Evolutionary conservation across 2,888 invertebrate genomes (phyloP).

Genomic region (Pristionchus mayeri): DNA sequence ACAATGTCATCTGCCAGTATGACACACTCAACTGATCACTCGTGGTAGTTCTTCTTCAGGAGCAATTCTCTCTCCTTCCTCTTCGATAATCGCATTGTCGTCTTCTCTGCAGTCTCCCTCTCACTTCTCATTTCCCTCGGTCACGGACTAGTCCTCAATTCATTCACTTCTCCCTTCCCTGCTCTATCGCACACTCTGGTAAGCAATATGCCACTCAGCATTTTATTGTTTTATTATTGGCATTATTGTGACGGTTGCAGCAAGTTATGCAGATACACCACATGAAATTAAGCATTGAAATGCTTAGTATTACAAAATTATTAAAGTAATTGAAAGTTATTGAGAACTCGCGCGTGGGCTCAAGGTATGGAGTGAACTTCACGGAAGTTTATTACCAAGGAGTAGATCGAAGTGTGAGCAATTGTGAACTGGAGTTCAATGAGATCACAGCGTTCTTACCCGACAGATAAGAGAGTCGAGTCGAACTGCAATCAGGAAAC

Average conservation of each 20-base stretch:
- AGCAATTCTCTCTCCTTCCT: neutral
- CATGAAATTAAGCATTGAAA: too few species aligned
- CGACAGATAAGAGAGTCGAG: too few species aligned
- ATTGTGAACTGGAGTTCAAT: too few species aligned
- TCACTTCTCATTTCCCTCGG: neutral
- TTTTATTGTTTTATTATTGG: too few species aligned
- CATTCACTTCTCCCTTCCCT: neutral
- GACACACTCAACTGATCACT: neutral
- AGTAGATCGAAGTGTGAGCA: slow-evolving; percentile 10
- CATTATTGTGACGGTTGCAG: too few species aligned
- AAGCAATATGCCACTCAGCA: too few species aligned
- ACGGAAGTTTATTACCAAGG: slow-evolving; percentile 7
- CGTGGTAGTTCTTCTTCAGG: neutral
- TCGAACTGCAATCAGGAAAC: too few species aligned
- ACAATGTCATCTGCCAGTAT: slow-evolving; percentile 29
- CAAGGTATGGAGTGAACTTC: neutral
- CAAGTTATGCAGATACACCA: too few species aligned
- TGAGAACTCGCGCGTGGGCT: neutral
- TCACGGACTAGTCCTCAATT: neutral
- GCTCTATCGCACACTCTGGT: neutral
- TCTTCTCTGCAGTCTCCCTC: neutral
- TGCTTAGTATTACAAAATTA: too few species aligned
- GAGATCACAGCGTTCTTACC: too few species aligned
- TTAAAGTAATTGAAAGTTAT: too few species aligned
- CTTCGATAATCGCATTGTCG: neutral